Conservation (phyloP, 2,888 invertebrate species). For the Phymatocera aterrima region DNA sequence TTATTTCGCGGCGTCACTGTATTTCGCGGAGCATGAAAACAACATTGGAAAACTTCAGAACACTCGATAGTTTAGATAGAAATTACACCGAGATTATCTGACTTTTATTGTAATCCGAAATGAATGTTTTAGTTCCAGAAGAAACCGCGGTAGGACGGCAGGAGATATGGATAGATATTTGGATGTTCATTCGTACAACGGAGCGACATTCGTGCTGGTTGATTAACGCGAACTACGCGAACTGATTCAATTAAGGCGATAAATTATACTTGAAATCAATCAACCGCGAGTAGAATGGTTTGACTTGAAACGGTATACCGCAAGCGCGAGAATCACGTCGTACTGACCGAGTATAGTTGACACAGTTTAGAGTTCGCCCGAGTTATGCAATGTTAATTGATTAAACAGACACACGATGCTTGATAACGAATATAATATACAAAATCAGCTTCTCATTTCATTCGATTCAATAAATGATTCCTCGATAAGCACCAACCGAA, state of each 20-base stretch:
- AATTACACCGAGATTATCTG: too few species aligned
- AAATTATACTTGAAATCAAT: conserved; percentile 4
- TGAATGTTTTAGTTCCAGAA: background rate
- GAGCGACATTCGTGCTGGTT: background rate
- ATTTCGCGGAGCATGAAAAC: too few species aligned
- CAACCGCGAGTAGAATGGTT: background rate
- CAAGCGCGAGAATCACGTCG: conserved; percentile 16
- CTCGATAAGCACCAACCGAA: background rate
- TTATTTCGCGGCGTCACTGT: too few species aligned
- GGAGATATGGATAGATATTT: too few species aligned
- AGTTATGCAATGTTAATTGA: conserved; percentile 32
- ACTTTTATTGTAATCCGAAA: too few species aligned
- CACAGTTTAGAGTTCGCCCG: conserved; percentile 35
- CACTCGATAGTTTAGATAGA: too few species aligned
- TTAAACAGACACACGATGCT: conserved; percentile 22
- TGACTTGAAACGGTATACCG: background rate
- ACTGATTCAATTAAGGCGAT: background rate
- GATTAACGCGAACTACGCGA: too few species aligned
- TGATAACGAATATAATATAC: conserved; percentile 13
- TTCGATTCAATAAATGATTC: background rate
- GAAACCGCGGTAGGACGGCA: background rate
- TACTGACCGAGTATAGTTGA: conserved; percentile 23
- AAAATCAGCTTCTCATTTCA: conserved; percentile 13
- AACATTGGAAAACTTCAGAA: too few species aligned
- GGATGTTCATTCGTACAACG: too few species aligned